Conservation (phyloP, 2,797 vertebrate species). For the Gymnoscopelus braueri region DNA sequence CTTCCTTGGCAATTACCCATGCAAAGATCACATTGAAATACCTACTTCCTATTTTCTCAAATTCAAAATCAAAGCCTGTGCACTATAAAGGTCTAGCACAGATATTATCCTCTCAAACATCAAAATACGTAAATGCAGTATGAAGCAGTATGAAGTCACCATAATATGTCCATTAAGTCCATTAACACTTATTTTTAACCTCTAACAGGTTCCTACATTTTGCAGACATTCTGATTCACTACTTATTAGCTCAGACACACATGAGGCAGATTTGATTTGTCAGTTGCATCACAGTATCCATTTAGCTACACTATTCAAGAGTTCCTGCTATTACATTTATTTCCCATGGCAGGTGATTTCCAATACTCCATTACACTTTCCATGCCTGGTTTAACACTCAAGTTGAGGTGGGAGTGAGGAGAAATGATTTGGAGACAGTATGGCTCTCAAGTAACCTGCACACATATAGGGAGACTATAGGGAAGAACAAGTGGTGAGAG, state of each 20-base stretch:
- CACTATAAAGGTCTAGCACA: too few relatives aligned
- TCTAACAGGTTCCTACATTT: not conserved
- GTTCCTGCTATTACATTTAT: constrained; percentile 12
- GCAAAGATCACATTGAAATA: too few relatives aligned
- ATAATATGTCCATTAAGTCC: too few relatives aligned
- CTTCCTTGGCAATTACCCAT: too few relatives aligned
- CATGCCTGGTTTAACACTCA: constrained; percentile 32
- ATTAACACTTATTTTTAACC: too few relatives aligned
- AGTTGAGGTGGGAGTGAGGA: not conserved
- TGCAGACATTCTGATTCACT: constrained; percentile 21
- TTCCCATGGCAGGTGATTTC: constrained; percentile 12
- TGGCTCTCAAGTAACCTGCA: constrained; percentile 16
- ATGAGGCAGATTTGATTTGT: constrained; percentile 6
- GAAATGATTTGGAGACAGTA: constrained; percentile 4
- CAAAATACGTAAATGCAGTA: too few relatives aligned
- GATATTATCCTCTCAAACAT: too few relatives aligned
- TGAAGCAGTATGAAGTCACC: too few relatives aligned
- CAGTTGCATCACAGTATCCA: constrained; percentile 9
- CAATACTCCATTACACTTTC: constrained; percentile 17
- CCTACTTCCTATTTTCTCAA: too few relatives aligned
- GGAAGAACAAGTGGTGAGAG: constrained; percentile 20
- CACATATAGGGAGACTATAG: not conserved
- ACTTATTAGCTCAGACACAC: constrained; percentile 5
- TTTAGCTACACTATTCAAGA: constrained; percentile 30
- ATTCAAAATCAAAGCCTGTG: too few relatives aligned